Conservation (phyloP, 1,140 invertebrate species). For the Zaprionus taronus region DNA sequence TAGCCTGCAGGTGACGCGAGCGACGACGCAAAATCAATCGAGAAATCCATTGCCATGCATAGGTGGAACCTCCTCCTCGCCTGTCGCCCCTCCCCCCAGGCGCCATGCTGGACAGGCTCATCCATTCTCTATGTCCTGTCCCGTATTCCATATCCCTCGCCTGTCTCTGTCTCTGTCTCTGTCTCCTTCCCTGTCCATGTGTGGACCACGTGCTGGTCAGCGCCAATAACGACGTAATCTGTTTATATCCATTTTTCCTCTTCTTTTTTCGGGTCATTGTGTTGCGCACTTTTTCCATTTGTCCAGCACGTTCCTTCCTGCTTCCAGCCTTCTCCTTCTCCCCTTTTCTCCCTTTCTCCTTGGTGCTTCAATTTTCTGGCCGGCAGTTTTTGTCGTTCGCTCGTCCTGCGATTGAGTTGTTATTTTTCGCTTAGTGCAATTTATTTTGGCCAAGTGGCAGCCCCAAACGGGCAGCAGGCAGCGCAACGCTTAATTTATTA, state of each 20-base stretch:
- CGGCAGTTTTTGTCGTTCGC: conserved; percentile 73
- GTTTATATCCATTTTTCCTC: conserved; percentile 76
- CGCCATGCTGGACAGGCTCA: conserved; percentile 36
- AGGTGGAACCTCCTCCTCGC: conserved; percentile 39
- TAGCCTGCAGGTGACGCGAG: conserved; percentile 76
- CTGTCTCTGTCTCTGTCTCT: conserved; percentile 31
- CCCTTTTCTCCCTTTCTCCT: background rate
- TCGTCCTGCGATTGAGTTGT: conserved; percentile 73
- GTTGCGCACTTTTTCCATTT: conserved; percentile 80
- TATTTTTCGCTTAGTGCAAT: conserved; percentile 83
- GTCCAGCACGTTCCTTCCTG: conserved; percentile 34
- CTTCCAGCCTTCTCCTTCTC: conserved; percentile 3
- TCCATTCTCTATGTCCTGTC: conserved; percentile 40
- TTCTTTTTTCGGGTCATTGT: conserved; percentile 62
- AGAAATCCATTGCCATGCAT: conserved; percentile 70
- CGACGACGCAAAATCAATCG: conserved; percentile 76
- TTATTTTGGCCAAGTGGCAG: conserved; percentile 82
- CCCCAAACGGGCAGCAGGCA: conserved; percentile 57
- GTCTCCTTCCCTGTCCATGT: conserved; percentile 46
- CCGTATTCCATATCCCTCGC: conserved; percentile 1
- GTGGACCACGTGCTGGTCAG: conserved; percentile 80
- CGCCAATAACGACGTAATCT: conserved; percentile 82
- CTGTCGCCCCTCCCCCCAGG: background rate
- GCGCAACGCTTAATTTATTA: conserved; percentile 79
- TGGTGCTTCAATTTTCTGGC: conserved; percentile 77